Evolutionary conservation across 2,888 invertebrate genomes (phyloP), one percentile per base, ranked within the genome.

Genomic region (Teleiodes luculella): DNA sequence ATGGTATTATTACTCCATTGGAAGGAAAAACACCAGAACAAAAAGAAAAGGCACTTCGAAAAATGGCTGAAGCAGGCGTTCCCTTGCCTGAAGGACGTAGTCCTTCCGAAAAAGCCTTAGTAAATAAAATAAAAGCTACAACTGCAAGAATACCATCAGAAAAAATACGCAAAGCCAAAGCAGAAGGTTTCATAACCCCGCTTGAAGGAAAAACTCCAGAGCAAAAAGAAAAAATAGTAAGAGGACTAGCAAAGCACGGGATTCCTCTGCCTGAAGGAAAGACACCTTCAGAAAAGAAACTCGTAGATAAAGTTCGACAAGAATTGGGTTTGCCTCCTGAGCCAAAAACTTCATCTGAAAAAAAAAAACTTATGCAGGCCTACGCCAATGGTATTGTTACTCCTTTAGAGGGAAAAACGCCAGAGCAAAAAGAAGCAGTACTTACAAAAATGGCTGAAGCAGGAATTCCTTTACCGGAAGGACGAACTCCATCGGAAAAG

Each of bases 81-180:
- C 60, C 67, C 0, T 50, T 76, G 14, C 70, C 76, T 11, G 52
- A 68, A 58, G 71, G 70, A 1, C 54, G 70, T 13, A 70, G 70
- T 36, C 8, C 61, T 8, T 66, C 69, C 1, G 64, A 65, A 47
- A 68, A 65, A 52, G 56, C 59, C 2, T 20, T 65, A 3, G 58
- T 67, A 20, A 43, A 54, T 16, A 66, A 61, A 57, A 30, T 65
- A 0, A 60, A 57, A 48, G 54, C 65, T 6, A n/a, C 48, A 1
- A 36, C 41, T 33, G 14, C 31, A 16, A 31, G 16, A 46, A 28
- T 54, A 18, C 51, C 53, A n/a, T 59, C 61, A 24, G 59, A 57
- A 52, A 61, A 62, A 56, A 24, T 37, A 1, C 11, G 13, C 14
- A 37, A 37, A 10, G 7, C 16, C 3, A 37, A 16, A 57, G 66